A percentile compares a stretch with the other conserved stretches of the same genome.
phyloP scores from a whole-genome alignment of 2,888 invertebrate species.

The Pyrrhopygopsis socrates region DNA sequence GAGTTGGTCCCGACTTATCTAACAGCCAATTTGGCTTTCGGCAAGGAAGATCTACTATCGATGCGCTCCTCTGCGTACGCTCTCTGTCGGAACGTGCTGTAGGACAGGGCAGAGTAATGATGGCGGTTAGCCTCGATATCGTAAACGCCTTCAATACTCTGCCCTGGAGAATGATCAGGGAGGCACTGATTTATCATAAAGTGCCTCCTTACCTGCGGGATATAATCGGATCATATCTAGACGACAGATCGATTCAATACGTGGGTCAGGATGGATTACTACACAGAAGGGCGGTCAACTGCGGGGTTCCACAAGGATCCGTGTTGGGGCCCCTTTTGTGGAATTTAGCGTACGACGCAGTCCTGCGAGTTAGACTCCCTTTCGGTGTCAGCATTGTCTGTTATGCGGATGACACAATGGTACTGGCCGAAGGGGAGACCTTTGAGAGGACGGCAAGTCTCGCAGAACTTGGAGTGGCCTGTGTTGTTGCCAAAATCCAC shows the following conservation, averaged over 20 bases:
- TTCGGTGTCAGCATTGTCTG: not conserved
- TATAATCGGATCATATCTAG: not conserved
- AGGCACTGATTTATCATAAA: not conserved
- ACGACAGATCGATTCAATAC: not conserved
- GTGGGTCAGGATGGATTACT: not conserved
- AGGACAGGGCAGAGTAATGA: not conserved
- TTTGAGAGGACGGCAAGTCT: not conserved
- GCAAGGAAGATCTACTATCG: not conserved
- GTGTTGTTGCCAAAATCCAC: not conserved
- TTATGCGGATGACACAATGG: not conserved
- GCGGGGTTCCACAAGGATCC: not conserved
- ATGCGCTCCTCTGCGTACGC: not conserved
- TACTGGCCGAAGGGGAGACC: not conserved
- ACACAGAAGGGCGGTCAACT: not conserved
- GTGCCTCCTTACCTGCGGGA: not conserved
- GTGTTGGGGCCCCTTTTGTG: not conserved
- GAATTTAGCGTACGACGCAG: not conserved
- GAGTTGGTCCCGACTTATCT: not conserved
- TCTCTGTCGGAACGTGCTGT: not conserved
- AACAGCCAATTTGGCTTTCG: not conserved
- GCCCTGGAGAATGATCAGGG: not conserved
- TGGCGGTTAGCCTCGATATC: not conserved
- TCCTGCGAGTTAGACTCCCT: not conserved
- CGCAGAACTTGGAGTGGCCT: not conserved
- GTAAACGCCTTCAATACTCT: not conserved